Evolutionary conservation across 2,113 vertebrate species (phyloP).

Genomic region (Aegypius monachus): DNA sequence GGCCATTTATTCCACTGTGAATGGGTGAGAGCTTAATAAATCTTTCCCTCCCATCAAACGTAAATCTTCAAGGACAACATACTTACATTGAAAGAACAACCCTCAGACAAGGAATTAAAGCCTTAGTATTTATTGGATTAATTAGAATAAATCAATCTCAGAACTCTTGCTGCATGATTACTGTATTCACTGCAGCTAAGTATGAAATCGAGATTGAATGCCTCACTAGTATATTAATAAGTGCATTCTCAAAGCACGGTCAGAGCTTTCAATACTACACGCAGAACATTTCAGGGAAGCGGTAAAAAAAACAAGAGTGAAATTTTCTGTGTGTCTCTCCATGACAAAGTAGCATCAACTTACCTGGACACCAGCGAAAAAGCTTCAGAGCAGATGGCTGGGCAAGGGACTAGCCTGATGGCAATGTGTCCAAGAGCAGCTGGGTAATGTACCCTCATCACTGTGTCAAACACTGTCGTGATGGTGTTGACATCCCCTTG

Average conservation of each 20-base stretch:
- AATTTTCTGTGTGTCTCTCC: rapidly evolving
- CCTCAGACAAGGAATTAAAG: slow-evolving; percentile 48
- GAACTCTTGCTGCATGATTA: slow-evolving; percentile 5
- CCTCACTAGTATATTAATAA: background rate
- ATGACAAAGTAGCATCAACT: background rate
- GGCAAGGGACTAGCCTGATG: slow-evolving; percentile 93
- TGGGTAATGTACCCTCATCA: slow-evolving; percentile 96
- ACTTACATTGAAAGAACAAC: slow-evolving; percentile 30
- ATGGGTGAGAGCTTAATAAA: slow-evolving; percentile 41
- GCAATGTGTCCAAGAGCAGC: slow-evolving; percentile 89
- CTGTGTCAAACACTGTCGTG: slow-evolving; percentile 86
- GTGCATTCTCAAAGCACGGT: background rate
- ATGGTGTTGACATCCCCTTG: slow-evolving; percentile 96
- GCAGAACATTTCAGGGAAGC: background rate
- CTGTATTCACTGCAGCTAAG: slow-evolving; percentile 30
- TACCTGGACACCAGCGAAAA: slow-evolving; percentile 96
- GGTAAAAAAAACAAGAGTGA: background rate
- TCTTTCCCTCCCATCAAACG: slow-evolving; percentile 10
- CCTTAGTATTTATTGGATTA: slow-evolving; percentile 54
- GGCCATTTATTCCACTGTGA: background rate
- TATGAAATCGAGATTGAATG: slow-evolving; percentile 45
- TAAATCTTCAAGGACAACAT: slow-evolving; percentile 51
- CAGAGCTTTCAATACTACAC: background rate
- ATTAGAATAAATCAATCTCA: slow-evolving; percentile 60
- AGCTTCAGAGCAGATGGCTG: slow-evolving; percentile 91